phyloP scores from a whole-genome alignment of 2,888 invertebrate species.

The Helobdella robusta region DNA sequence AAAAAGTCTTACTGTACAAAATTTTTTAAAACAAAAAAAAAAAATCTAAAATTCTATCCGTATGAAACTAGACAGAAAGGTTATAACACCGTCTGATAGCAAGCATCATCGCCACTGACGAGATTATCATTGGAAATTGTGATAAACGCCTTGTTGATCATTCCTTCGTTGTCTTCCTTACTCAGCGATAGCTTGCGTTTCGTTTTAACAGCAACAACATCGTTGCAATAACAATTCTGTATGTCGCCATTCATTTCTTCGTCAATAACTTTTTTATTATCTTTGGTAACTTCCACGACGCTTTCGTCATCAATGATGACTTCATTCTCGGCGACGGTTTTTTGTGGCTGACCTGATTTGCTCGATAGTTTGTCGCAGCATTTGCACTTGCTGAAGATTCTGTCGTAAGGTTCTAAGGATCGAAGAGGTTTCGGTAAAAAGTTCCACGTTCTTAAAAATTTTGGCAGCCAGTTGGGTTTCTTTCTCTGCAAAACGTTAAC shows the following conservation, averaged over 20 bases:
- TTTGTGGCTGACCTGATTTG: not conserved
- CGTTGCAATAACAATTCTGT: not conserved
- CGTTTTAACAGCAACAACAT: not conserved
- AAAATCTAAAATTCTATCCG: not conserved
- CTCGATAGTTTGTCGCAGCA: conserved; percentile 10
- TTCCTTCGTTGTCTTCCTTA: too few relatives aligned
- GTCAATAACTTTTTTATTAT: not conserved
- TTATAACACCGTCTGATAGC: too few relatives aligned
- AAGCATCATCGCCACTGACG: too few relatives aligned
- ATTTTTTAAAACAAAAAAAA: not conserved
- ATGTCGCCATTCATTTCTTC: not conserved
- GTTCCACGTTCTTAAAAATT: conserved; percentile 38
- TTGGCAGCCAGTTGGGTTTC: conserved; percentile 36
- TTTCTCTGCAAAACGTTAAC: conserved; percentile 39
- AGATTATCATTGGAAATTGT: too few relatives aligned
- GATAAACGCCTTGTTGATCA: too few relatives aligned
- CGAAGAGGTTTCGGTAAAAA: conserved; percentile 39
- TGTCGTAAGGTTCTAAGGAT: conserved; percentile 37
- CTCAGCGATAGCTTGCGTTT: too few relatives aligned
- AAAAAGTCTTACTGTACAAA: not conserved
- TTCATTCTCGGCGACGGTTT: not conserved
- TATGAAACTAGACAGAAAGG: too few relatives aligned
- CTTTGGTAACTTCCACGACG: not conserved
- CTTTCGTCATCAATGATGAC: not conserved
- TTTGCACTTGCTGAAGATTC: conserved; percentile 7